These are phyloP conservation scores for Doris montereyensis DNA, from an alignment of 2,888 invertebrate species.

Conservation along the genomic window DNA sequence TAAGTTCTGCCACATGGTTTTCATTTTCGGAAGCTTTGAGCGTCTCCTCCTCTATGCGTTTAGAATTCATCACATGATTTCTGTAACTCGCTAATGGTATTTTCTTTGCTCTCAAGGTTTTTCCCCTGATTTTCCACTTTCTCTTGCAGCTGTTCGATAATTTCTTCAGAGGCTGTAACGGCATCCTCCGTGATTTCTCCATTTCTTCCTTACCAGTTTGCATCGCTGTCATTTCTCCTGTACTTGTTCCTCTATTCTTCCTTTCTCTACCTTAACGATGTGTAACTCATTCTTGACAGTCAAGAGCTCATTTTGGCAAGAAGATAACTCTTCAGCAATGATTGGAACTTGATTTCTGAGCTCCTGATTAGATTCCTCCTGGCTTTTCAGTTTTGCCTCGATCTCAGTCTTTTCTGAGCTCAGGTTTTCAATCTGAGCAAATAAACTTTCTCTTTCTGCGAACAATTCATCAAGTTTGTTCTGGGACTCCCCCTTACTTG, in stretches of 20 bases:
- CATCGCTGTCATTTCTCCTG: slow-evolving; percentile 4
- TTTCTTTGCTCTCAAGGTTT: neutral
- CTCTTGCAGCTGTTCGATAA: slow-evolving; percentile 34
- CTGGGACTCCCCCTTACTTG: slow-evolving; percentile 27
- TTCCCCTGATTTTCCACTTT: neutral
- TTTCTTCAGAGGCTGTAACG: neutral
- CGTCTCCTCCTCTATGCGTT: neutral
- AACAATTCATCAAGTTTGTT: slow-evolving; percentile 29
- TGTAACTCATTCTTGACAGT: neutral
- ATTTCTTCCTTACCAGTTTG: slow-evolving; percentile 22
- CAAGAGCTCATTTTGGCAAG: neutral
- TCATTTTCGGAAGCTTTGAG: too few relatives aligned
- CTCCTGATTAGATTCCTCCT: slow-evolving; percentile 3
- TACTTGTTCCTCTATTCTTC: slow-evolving; percentile 5
- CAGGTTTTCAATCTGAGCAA: neutral
- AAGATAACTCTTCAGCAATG: neutral
- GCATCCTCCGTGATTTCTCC: slow-evolving; percentile 7
- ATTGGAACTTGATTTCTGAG: neutral
- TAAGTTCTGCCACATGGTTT: neutral
- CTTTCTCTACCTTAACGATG: too few relatives aligned
- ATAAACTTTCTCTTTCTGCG: slow-evolving; percentile 34
- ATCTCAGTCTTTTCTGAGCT: neutral
- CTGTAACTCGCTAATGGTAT: neutral
- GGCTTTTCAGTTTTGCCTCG: slow-evolving; percentile 2
- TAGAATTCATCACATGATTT: neutral